phyloP scores from a whole-genome alignment of 1,140 invertebrate species.

The Dendrolimus punctatus region DNA sequence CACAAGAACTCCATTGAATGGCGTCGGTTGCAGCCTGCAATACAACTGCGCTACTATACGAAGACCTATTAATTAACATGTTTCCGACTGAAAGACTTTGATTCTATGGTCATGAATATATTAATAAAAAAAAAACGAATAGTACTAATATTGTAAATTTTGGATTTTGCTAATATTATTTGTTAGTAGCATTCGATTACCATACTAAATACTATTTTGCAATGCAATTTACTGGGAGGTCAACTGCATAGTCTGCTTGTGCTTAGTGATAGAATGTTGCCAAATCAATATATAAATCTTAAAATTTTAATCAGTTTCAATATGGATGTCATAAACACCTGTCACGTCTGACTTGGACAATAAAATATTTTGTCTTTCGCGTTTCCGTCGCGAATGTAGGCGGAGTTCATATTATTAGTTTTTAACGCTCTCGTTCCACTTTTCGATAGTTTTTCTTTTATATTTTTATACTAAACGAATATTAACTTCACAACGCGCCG shows the following conservation, averaged over 20 bases:
- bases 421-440: slow-evolving; percentile 65
- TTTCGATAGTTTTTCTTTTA: slow-evolving; percentile 44
- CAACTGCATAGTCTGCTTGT: not conserved
- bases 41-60: too few species aligned
- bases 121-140: too few species aligned
- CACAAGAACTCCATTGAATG: too few species aligned
- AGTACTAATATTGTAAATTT: too few species aligned
- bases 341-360: slow-evolving; percentile 23
- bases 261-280: slow-evolving; percentile 25
- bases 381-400: slow-evolving; percentile 53
- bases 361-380: slow-evolving; percentile 19
- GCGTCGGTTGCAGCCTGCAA: too few species aligned
- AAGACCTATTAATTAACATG: too few species aligned
- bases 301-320: slow-evolving; percentile 22
- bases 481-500: not conserved
- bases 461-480: slow-evolving; percentile 3
- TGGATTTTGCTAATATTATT: too few species aligned
- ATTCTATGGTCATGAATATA: too few species aligned
- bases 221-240: too few species aligned
- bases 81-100: too few species aligned
- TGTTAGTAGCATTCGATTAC: too few species aligned
- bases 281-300: slow-evolving; percentile 13
- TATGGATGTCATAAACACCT: slow-evolving; percentile 28
- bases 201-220: too few species aligned
- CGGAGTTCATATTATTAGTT: slow-evolving; percentile 37